Conservation (phyloP, 23 tunicate genomes). For the Trididemnum miniatum region DNA sequence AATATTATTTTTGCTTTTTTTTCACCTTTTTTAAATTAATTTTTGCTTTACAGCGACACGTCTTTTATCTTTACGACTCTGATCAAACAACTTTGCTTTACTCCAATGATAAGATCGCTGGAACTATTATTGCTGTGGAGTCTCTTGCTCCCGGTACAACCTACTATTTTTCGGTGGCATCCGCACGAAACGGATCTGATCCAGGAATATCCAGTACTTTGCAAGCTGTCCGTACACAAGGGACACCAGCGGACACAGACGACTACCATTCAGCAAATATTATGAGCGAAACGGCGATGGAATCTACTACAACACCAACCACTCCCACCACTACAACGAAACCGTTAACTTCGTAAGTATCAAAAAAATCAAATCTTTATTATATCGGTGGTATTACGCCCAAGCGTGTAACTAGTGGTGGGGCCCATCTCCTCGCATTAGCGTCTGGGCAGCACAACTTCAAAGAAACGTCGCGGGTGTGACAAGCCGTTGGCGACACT, state of each 20-base stretch:
- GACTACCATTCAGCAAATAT: background rate
- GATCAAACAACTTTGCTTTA: conserved; percentile 27
- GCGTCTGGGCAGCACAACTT: no score
- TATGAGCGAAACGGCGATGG: background rate
- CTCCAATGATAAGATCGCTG: conserved; percentile 21
- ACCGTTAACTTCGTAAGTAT: background rate
- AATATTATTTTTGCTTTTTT: no score
- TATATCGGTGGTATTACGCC: no score
- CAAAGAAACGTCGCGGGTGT: no score
- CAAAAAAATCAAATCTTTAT: no score
- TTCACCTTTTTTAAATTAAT: no score
- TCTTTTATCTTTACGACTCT: conserved; percentile 14
- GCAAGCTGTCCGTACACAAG: conserved; percentile 19
- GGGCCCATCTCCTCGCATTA: no score
- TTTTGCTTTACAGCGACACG: conserved; percentile 43
- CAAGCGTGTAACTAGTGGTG: no score
- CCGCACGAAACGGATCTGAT: conserved; percentile 6
- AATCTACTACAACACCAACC: background rate
- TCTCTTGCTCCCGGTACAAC: conserved; percentile 38
- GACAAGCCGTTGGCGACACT: no score
- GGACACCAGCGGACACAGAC: background rate
- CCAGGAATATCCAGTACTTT: conserved; percentile 25
- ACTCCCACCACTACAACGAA: background rate
- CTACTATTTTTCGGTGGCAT: conserved; percentile 32
- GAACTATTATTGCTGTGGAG: background rate